Evolutionary conservation across 1,140 invertebrate species (phyloP).

Genomic region (Marisa cornuarietis): DNA sequence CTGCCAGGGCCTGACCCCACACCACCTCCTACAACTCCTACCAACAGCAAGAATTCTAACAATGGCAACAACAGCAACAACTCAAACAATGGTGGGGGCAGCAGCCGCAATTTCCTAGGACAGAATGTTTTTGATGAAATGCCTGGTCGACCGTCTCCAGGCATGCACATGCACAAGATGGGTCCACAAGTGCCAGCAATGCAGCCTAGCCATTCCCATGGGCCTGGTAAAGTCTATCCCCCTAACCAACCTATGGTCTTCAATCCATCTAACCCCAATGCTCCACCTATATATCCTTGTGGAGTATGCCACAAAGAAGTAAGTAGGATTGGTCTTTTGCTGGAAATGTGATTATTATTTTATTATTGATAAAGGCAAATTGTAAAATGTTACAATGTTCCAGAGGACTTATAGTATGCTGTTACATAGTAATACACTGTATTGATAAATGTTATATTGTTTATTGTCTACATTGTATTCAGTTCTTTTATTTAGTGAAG

Average conservation of each 20-base stretch:
- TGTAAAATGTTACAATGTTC: too few relatives aligned
- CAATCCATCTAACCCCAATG: slow-evolving; percentile 97
- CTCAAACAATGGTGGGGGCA: slow-evolving; percentile 69
- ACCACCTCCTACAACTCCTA: slow-evolving; percentile 42
- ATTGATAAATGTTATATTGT: too few relatives aligned
- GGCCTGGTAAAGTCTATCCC: slow-evolving; percentile 76
- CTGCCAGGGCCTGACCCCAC: slow-evolving; percentile 40
- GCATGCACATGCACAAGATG: slow-evolving; percentile 63
- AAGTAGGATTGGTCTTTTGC: background rate
- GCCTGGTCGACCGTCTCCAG: slow-evolving; percentile 57
- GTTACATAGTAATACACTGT: too few relatives aligned
- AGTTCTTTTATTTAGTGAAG: too few relatives aligned
- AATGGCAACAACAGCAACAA: slow-evolving; percentile 7
- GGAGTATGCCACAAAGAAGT: slow-evolving; percentile 94
- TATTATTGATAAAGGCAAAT: too few relatives aligned
- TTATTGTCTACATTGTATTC: too few relatives aligned
- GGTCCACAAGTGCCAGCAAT: slow-evolving; percentile 50
- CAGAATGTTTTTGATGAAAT: slow-evolving; percentile 95
- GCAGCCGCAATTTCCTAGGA: slow-evolving; percentile 78
- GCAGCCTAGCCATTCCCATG: slow-evolving; percentile 19
- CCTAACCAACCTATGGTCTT: slow-evolving; percentile 97
- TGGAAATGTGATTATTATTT: too few relatives aligned
- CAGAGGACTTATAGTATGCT: too few relatives aligned
- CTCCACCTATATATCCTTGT: slow-evolving; percentile 94
- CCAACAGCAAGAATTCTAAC: slow-evolving; percentile 67